These are phyloP conservation scores for Drosophila aldrichi DNA, from an alignment of 2,888 invertebrate species.

Conservation along the genomic window DNA sequence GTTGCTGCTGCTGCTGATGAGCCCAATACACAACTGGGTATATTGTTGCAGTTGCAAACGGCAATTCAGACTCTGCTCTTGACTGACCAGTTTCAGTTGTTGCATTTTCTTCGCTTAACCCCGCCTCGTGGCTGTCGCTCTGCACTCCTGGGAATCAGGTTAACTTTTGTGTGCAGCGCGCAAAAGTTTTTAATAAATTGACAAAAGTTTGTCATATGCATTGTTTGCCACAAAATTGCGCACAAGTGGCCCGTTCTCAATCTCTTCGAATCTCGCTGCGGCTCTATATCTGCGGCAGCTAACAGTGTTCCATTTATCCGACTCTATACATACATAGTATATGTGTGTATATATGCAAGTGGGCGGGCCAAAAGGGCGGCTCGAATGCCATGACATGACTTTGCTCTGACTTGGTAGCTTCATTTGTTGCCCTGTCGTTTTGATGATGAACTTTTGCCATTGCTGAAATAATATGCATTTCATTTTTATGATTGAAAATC, in stretches of 20 bases:
- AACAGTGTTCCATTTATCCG: slow-evolving; percentile 45
- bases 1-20: slow-evolving; percentile 24
- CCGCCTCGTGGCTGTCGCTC: not conserved
- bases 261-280: slow-evolving; percentile 22
- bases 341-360: not conserved
- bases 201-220: slow-evolving; percentile 82
- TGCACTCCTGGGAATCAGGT: slow-evolving; percentile 77
- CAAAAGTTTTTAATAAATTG: slow-evolving; percentile 79
- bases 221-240: slow-evolving; percentile 65
- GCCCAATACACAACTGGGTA: slow-evolving; percentile 41
- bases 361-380: slow-evolving; percentile 26
- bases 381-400: slow-evolving; percentile 26
- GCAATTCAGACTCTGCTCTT: slow-evolving; percentile 13
- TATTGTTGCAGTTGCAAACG: slow-evolving; percentile 38
- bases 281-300: slow-evolving; percentile 24
- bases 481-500: slow-evolving; percentile 18
- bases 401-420: slow-evolving; percentile 29
- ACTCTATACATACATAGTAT: not conserved
- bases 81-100: slow-evolving; percentile 60
- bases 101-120: slow-evolving; percentile 9
- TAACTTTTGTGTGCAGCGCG: slow-evolving; percentile 50
- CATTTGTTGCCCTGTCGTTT: slow-evolving; percentile 54
- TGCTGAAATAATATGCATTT: slow-evolving; percentile 29
- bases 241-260: slow-evolving; percentile 68
- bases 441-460: slow-evolving; percentile 74